These are phyloP conservation scores for Coilia nasus DNA, from an alignment of 2,797 vertebrate genomes.

Conservation along the genomic window DNA sequence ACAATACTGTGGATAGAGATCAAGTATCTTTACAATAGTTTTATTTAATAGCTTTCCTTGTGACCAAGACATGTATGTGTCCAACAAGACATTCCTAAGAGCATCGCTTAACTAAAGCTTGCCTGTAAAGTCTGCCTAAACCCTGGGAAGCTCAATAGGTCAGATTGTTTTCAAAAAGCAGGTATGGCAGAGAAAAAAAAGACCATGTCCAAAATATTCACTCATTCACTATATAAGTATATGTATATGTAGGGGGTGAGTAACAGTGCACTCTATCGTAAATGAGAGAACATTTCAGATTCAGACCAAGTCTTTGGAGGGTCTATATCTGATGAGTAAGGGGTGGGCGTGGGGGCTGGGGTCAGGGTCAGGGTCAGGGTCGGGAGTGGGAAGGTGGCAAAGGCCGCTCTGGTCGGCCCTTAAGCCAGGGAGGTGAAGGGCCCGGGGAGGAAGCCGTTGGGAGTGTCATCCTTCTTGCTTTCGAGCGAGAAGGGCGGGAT, in stretches of 20 bases:
- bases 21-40: neutral
- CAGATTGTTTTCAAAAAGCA: neutral
- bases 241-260: too few species aligned
- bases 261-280: too few species aligned
- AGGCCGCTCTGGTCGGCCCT: constrained; percentile 33
- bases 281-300: too few species aligned
- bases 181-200: neutral
- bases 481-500: constrained; percentile 69
- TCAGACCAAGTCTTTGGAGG: too few species aligned
- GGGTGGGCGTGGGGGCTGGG: neutral
- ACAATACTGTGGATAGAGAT: neutral
- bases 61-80: neutral
- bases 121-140: neutral
- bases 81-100: neutral
- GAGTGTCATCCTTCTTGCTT: constrained; percentile 68
- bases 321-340: neutral
- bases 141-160: neutral
- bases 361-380: neutral
- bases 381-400: too few species aligned
- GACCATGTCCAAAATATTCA: neutral
- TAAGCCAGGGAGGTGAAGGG: constrained; percentile 61
- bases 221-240: too few species aligned
- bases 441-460: constrained; percentile 64
- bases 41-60: neutral
- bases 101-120: neutral